Percentiles rank a stretch among this genome's conserved stretches.
phyloP scores from a whole-genome alignment of 2,113 vertebrate genomes.

The Lipophrys pholis region DNA sequence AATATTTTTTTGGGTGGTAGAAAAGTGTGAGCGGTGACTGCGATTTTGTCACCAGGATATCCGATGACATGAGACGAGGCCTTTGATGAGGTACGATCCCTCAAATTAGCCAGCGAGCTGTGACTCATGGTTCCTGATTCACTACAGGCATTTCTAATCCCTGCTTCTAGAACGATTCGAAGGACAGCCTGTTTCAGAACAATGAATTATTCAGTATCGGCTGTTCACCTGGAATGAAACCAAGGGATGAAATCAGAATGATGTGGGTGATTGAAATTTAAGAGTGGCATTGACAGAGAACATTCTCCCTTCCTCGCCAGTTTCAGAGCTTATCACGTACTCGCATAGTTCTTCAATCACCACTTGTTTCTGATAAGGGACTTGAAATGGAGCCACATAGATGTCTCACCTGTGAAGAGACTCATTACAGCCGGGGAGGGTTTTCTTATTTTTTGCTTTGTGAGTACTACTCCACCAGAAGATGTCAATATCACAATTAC shows the following conservation, averaged over 20 bases:
- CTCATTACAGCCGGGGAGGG: slow-evolving; percentile 8
- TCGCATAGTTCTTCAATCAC: slow-evolving; percentile 24
- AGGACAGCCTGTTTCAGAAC: slow-evolving; percentile 35
- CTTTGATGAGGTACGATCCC: neutral
- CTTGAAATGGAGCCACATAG: slow-evolving; percentile 16
- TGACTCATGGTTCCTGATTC: slow-evolving; percentile 50
- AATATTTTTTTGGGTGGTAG: too few relatives aligned
- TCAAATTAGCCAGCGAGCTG: slow-evolving; percentile 1
- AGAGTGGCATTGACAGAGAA: slow-evolving; percentile 20
- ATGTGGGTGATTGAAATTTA: slow-evolving; percentile 49
- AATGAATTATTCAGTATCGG: slow-evolving; percentile 66
- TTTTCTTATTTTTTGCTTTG: slow-evolving; percentile 15
- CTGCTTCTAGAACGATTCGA: slow-evolving; percentile 52
- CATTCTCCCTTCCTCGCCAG: slow-evolving; percentile 2
- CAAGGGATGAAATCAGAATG: slow-evolving; percentile 43
- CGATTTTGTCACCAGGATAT: slow-evolving; percentile 16
- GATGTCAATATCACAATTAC: slow-evolving; percentile 44
- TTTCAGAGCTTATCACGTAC: slow-evolving; percentile 18
- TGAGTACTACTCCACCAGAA: slow-evolving; percentile 1
- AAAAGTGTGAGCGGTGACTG: neutral
- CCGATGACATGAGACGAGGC: slow-evolving; percentile 14
- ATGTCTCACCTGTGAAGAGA: slow-evolving; percentile 35
- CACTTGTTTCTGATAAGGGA: slow-evolving; percentile 8
- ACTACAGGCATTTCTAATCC: slow-evolving; percentile 46
- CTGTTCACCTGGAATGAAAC: slow-evolving; percentile 58